Evolutionary conservation across 1,140 invertebrate species (phyloP).

Genomic region (Sweltsa coloradensis): DNA sequence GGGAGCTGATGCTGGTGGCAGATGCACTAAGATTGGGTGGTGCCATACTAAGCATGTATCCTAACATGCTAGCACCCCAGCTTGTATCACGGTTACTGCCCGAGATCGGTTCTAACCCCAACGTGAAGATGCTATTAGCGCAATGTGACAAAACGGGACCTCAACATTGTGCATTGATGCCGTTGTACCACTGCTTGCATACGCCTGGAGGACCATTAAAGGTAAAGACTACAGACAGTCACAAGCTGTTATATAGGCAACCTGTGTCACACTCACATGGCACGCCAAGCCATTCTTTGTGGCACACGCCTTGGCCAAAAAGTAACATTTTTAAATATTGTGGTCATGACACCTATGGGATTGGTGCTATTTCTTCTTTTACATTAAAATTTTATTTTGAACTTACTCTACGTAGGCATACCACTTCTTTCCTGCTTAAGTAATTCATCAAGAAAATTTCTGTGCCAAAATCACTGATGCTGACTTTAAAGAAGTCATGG

Average conservation of each 20-base stretch:
- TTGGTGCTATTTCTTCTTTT: too few species aligned
- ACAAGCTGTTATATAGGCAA: too few species aligned
- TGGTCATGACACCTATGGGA: too few species aligned
- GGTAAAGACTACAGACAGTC: conserved; percentile 39
- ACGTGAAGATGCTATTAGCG: conserved; percentile 72
- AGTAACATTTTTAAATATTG: too few species aligned
- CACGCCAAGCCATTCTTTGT: too few species aligned
- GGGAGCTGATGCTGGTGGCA: conserved; percentile 85
- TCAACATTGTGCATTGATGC: conserved; percentile 78
- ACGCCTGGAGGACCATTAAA: conserved; percentile 95
- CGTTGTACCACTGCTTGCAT: conserved; percentile 89
- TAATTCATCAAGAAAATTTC: too few species aligned
- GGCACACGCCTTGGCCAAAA: too few species aligned
- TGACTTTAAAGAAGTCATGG: too few species aligned
- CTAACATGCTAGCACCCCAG: conserved; percentile 93
- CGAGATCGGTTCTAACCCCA: conserved; percentile 72
- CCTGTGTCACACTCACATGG: too few species aligned
- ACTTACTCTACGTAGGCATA: too few species aligned
- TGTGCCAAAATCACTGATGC: too few species aligned
- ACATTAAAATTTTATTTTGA: conserved; percentile 2
- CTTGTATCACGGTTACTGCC: conserved; percentile 85
- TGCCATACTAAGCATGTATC: conserved; percentile 78
- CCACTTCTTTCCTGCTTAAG: too few species aligned
- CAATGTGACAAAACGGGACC: conserved; percentile 83
- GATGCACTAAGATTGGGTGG: conserved; percentile 88